These are phyloP conservation scores for Temnothorax longispinosus DNA, from an alignment of 1,140 invertebrate species.

Conservation along the genomic window DNA sequence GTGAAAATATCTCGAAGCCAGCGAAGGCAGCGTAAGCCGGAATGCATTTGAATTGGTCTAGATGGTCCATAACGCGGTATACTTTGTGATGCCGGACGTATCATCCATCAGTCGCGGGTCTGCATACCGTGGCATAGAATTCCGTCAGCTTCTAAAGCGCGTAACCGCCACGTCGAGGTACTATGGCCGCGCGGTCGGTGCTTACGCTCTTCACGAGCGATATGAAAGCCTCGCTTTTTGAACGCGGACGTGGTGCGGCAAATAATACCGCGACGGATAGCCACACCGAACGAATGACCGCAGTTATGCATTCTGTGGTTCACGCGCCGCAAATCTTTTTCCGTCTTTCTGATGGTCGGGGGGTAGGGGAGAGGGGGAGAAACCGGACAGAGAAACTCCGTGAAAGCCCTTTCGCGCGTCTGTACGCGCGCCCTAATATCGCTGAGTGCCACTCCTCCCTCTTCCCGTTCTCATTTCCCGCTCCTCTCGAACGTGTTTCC, in stretches of 20 bases:
- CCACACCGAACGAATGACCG: constrained; percentile 41
- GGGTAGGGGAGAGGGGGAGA: neutral
- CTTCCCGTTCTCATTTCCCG: neutral
- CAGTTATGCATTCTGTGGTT: constrained; percentile 23
- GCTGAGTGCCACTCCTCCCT: constrained; percentile 77
- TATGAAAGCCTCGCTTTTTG: constrained; percentile 75
- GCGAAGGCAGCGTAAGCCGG: neutral
- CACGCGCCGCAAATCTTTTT: constrained; percentile 63
- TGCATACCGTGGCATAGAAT: constrained; percentile 18
- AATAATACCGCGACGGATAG: constrained; percentile 69
- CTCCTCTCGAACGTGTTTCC: constrained; percentile 68
- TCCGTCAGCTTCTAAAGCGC: constrained; percentile 53
- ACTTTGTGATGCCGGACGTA: constrained; percentile 52
- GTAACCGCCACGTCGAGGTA: constrained; percentile 45
- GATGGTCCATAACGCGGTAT: constrained; percentile 27
- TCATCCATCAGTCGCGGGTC: constrained; percentile 56
- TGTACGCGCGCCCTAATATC: constrained; percentile 79
- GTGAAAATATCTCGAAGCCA: neutral
- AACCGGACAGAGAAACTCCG: constrained; percentile 26
- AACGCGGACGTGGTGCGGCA: constrained; percentile 56
- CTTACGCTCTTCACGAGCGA: constrained; percentile 70
- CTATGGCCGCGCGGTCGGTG: neutral
- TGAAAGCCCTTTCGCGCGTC: constrained; percentile 78
- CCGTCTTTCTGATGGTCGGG: constrained; percentile 17
- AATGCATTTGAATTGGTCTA: constrained; percentile 7